Conservation (phyloP, 2,113 vertebrate genomes). For the Heterotilapia buettikoferi region DNA sequence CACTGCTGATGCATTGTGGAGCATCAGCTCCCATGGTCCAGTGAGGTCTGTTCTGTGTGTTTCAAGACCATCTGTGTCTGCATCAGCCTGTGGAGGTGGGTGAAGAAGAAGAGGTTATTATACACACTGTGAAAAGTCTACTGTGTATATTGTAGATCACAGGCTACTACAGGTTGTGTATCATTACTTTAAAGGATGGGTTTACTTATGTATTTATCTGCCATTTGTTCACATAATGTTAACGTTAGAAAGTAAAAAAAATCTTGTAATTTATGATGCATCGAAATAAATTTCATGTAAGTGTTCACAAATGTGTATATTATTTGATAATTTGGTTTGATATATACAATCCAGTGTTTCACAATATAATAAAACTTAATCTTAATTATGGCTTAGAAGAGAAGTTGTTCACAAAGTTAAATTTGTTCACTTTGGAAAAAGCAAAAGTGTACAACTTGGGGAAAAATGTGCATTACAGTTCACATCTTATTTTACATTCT, state of each 20-base stretch:
- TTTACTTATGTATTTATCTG: not conserved
- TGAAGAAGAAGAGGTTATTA: not conserved
- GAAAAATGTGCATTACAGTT: not conserved
- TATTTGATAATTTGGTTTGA: not conserved
- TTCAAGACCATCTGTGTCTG: not conserved
- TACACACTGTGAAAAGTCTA: not conserved
- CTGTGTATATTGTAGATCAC: not conserved
- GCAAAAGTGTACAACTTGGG: not conserved
- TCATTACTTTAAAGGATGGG: not conserved
- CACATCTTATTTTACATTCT: not conserved
- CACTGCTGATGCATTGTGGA: not conserved
- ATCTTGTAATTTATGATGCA: not conserved
- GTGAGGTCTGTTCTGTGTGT: not conserved
- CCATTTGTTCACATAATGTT: not conserved
- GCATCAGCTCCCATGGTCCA: not conserved
- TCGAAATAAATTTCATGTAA: not conserved
- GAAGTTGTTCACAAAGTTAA: not conserved
- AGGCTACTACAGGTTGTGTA: not conserved
- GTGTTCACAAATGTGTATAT: not conserved
- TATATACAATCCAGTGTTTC: not conserved
- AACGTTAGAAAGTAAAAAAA: not conserved
- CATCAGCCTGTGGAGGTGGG: not conserved
- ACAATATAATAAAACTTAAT: not conserved
- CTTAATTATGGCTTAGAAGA: not conserved
- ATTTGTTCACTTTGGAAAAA: not conserved